Evolutionary conservation across 2,888 invertebrate genomes (phyloP).

Genomic region (Gastrophysa polygoni): DNA sequence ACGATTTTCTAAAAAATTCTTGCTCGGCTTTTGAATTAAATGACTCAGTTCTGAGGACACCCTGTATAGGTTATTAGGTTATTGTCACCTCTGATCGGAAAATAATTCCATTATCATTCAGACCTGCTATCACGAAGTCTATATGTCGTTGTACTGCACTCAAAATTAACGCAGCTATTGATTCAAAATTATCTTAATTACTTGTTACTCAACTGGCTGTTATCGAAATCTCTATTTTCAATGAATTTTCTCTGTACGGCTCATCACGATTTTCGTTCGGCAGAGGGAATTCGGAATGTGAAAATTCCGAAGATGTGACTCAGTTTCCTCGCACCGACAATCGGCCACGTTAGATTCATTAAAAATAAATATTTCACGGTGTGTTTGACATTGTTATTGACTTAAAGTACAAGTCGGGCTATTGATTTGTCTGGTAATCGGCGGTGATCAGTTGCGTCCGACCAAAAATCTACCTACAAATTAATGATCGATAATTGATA

Average conservation of each 20-base stretch:
- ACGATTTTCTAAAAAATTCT: no score
- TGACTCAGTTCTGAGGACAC: no score
- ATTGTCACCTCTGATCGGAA: no score
- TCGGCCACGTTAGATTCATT: slow-evolving; percentile 25
- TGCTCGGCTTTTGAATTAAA: no score
- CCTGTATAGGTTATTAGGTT: no score
- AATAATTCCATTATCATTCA: no score
- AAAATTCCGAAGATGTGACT: slow-evolving; percentile 35
- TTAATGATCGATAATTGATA: no score
- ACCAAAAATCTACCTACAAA: not conserved
- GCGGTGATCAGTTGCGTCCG: slow-evolving; percentile 14
- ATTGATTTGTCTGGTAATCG: slow-evolving; percentile 25
- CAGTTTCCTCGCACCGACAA: slow-evolving; percentile 32
- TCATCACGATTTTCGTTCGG: slow-evolving; percentile 9
- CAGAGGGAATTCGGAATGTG: slow-evolving; percentile 7
- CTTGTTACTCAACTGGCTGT: not conserved
- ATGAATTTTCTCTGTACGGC: slow-evolving; percentile 4
- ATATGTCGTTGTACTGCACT: no score
- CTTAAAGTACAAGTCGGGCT: slow-evolving; percentile 39
- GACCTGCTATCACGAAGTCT: no score
- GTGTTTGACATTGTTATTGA: slow-evolving; percentile 38
- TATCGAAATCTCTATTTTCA: slow-evolving; percentile 2
- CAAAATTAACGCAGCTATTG: not conserved
- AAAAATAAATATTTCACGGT: slow-evolving; percentile 36
- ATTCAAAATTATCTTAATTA: not conserved